Base-by-base conservation (phyloP, 2,113 vertebrate genomes). In the Geococcyx californianus region DNA sequence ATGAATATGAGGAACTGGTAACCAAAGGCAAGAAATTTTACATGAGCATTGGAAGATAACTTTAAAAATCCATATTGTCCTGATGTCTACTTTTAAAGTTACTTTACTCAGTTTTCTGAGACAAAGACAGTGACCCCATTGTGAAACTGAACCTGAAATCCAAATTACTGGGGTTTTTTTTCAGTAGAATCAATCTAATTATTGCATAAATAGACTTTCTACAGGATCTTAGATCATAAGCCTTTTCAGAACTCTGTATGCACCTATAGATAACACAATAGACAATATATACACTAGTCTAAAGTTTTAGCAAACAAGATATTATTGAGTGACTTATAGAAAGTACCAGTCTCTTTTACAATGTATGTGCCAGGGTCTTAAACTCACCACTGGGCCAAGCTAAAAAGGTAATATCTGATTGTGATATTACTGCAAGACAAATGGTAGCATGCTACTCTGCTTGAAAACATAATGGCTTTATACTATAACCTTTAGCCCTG, bases 401-500 rank as follows among this genome's bases (percentile, higher is more conserved):
- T 95, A 86, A 93, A 96, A 95, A 97, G 89, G 95, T 97, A 93
- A 83, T 6, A 2, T 91, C 89, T 95, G 95, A 96, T 95, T 97
- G 91, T 95, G 95, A 94, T 95, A 96, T 91, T 97, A 94, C 90
- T 94, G 60, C 79, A 94, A 94, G 92, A 92, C 92, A 94, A 97
- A 96, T 95, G 70, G 95, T 89, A 93, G 91, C 93, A 87, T 95
- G 87, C 94, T 95, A 95, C 73, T 92, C 81, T 77, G 89, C 92
- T 93, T 97, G 94, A 97, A 96, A 96, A 96, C 96, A 94, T 96
- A 97, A 96, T 97, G 95, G 95, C 90, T 97, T 97, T 97, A 96
- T 96, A 81, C 45, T 93, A 34, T 90, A 95, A 96, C 95, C 97
- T 97, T 97, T 98, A 96, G 96, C 97, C 95, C 94, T 89, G 94